Evolutionary conservation across 1,140 invertebrate species (phyloP).

Genomic region (Zelostemma sp.): DNA sequence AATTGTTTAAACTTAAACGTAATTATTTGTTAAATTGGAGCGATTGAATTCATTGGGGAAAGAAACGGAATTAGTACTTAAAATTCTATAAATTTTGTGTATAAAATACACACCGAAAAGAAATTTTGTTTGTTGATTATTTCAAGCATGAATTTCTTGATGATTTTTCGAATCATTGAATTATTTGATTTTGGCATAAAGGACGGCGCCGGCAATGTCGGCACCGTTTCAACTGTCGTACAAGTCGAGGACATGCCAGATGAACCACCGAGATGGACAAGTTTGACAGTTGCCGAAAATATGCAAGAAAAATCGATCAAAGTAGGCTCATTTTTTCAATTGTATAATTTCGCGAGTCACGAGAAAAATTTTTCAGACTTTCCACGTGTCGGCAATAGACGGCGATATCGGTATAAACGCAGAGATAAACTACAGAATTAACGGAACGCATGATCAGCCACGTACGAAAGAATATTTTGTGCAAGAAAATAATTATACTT

Average conservation of each 20-base stretch:
- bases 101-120: too few relatives aligned
- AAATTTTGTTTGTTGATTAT: too few relatives aligned
- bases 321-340: slow-evolving; percentile 22
- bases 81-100: too few relatives aligned
- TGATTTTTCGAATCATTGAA: not conserved
- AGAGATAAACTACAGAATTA: slow-evolving; percentile 67
- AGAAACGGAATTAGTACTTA: too few relatives aligned
- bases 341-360: not conserved
- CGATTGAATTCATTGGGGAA: too few relatives aligned
- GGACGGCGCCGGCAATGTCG: slow-evolving; percentile 66
- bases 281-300: slow-evolving; percentile 68
- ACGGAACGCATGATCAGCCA: slow-evolving; percentile 29
- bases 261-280: slow-evolving; percentile 69
- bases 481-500: not conserved
- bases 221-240: slow-evolving; percentile 65
- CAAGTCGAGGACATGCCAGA: slow-evolving; percentile 71
- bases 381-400: slow-evolving; percentile 70
- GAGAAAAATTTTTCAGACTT: slow-evolving; percentile 23
- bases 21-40: too few relatives aligned
- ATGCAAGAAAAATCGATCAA: slow-evolving; percentile 69
- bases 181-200: slow-evolving; percentile 38
- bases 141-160: not conserved
- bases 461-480: slow-evolving; percentile 14
- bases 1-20: too few relatives aligned
- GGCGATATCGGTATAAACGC: slow-evolving; percentile 71